A percentile compares a stretch with the other conserved stretches of the same genome.
Conservation (phyloP, 2,888 invertebrate species). For the Epicampocera succincta region DNA sequence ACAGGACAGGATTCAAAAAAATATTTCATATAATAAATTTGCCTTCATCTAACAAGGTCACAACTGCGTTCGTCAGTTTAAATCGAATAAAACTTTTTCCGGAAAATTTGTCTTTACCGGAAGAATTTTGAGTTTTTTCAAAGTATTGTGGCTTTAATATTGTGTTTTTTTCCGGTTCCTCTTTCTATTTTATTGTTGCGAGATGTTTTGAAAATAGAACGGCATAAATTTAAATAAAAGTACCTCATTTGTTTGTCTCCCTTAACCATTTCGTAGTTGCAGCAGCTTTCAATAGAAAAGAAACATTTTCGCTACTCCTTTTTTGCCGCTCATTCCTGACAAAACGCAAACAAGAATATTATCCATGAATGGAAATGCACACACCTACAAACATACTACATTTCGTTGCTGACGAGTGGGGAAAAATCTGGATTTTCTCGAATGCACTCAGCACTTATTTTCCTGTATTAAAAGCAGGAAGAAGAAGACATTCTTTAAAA, state of each 20-base stretch:
- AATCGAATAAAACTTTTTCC: too few relatives aligned
- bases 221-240: conserved; percentile 36
- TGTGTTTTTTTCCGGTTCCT: conserved; percentile 7
- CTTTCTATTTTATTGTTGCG: conserved; percentile 16
- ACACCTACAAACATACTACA: not conserved
- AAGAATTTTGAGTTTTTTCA: conserved; percentile 39
- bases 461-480: conserved; percentile 31
- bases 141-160: conserved; percentile 25
- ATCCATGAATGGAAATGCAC: not conserved
- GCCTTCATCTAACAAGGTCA: too few relatives aligned
- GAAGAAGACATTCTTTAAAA: conserved; percentile 22
- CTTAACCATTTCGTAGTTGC: not conserved
- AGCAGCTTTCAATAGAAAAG: conserved; percentile 31
- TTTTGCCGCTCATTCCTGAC: conserved; percentile 11
- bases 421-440: conserved; percentile 19
- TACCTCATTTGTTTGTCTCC: conserved; percentile 12
- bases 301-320: conserved; percentile 29
- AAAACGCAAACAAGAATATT: conserved; percentile 23
- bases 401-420: not conserved
- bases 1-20: too few relatives aligned
- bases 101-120: conserved; percentile 17
- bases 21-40: too few relatives aligned
- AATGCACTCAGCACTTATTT: conserved; percentile 57
- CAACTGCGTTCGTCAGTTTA: too few relatives aligned
- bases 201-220: conserved; percentile 16